Conservation (phyloP, 2,113 vertebrate species). For the Chaenocephalus aceratus region DNA sequence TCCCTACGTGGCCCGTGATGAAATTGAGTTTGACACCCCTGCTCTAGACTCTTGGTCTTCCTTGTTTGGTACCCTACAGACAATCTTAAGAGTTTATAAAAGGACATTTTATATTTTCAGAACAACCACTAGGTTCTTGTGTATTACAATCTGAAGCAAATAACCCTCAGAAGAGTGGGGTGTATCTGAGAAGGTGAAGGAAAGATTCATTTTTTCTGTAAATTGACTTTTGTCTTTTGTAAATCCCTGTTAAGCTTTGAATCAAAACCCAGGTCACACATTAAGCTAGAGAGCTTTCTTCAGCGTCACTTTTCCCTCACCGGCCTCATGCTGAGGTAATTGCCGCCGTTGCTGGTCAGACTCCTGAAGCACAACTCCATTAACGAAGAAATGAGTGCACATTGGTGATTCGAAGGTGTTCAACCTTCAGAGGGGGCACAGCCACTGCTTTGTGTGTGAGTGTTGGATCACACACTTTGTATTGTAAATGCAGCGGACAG, state of each 20-base stretch:
- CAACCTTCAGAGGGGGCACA: conserved; percentile 24
- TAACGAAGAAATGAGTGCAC: conserved; percentile 15
- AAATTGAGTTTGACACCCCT: no score
- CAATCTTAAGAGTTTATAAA: no score
- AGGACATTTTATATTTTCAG: no score
- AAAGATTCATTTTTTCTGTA: background rate
- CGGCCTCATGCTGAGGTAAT: conserved; percentile 20
- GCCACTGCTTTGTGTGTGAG: background rate
- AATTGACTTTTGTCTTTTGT: background rate
- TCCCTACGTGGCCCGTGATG: no score
- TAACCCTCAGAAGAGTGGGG: background rate
- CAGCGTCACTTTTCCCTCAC: conserved; percentile 8
- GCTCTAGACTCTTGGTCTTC: no score
- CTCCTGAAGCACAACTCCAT: conserved; percentile 21
- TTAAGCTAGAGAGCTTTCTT: background rate
- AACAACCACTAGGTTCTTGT: no score
- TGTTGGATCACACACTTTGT: background rate
- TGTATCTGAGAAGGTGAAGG: background rate
- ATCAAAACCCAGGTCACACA: background rate
- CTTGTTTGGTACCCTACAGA: no score
- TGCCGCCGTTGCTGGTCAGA: background rate
- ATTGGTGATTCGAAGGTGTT: background rate
- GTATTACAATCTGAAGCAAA: background rate
- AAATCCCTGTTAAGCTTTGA: background rate
- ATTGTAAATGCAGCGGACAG: conserved; percentile 11